Base-by-base conservation (phyloP, 1,140 invertebrate species). In the Galleria mellonella region DNA sequence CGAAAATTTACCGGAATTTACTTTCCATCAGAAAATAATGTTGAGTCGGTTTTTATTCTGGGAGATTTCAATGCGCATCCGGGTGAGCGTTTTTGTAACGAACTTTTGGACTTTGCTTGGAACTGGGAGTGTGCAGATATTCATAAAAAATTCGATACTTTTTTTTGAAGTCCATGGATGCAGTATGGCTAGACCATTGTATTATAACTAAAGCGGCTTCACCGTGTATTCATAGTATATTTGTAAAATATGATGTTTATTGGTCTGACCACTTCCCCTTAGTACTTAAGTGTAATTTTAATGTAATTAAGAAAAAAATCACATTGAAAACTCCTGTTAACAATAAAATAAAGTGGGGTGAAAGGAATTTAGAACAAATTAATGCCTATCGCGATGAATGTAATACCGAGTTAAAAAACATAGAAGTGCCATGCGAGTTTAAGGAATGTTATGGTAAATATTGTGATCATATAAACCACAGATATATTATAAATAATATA, bases 31-130 rank as follows among this genome's bases (percentile, higher is more conserved):
- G n/a, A 38, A 1, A 12, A 2, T 8, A 11, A 30, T 9, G 17
- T 43, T 4, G 40, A 43, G 10, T 9, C 30, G 1, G 32, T 41
- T 3, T 47, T 35, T 9, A 30, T 41, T 9, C 8, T 47, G 7
- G 45, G 45, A 7, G 45, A 47, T 9, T 47, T 33, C n/a, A 47
- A 47, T 29, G 45, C 45, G 1, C 45, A 47, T 29, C 30, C 11
- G 1, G 10, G 4, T 9, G 32, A 23, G 4, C 6, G 5, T 11
- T 47, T 47, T 33, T 23, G 5, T 33, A 33, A 11, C 4, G 45
- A 47, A 17, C 13, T 47, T 9, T 9, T 13, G 1, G 7, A 12
- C 15, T 47, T 47, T 13, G 40, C 15, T 41, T 0, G 0, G 45
- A 47, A 10, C 30, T 41, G 36, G 30, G n/a, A 0, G 2, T 41